These are phyloP conservation scores for Axis porcinus DNA, from an alignment of 2,113 vertebrate genomes.

Conservation along the genomic window DNA sequence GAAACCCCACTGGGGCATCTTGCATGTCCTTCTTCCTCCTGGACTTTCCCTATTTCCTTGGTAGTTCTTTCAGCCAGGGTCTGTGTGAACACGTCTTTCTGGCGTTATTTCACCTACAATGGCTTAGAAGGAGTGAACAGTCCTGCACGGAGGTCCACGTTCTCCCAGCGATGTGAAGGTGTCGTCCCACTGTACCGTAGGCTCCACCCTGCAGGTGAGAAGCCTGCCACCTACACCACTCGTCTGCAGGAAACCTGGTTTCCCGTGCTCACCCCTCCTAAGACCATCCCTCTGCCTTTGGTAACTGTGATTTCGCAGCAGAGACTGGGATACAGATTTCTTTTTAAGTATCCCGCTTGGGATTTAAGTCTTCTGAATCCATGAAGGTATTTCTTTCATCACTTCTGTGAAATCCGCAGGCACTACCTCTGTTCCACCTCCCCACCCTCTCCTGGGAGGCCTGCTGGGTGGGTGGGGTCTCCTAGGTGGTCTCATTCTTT, in stretches of 20 bases:
- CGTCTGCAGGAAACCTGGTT: rapidly evolving
- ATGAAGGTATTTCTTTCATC: rapidly evolving
- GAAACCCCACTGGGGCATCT: rapidly evolving
- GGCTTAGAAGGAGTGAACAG: neutral
- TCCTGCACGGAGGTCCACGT: rapidly evolving
- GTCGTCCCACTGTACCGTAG: rapidly evolving
- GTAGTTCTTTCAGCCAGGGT: neutral
- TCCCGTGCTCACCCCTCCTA: too few relatives aligned
- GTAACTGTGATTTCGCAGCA: neutral
- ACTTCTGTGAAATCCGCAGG: too few relatives aligned
- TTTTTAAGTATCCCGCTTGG: neutral
- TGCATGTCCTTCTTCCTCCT: neutral
- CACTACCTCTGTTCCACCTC: rapidly evolving
- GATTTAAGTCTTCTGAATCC: neutral
- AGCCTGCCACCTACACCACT: neutral
- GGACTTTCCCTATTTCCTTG: neutral
- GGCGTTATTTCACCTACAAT: neutral
- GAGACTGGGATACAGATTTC: neutral
- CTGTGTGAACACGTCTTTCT: neutral
- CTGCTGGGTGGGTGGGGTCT: rapidly evolving
- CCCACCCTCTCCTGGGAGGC: neutral
- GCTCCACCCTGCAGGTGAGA: neutral
- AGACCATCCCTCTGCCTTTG: neutral
- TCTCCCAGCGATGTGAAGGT: neutral
- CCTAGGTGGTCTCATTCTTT: too few relatives aligned